Conservation (phyloP, 2,888 invertebrate genomes). For the Lasioglossum oenotherae region DNA sequence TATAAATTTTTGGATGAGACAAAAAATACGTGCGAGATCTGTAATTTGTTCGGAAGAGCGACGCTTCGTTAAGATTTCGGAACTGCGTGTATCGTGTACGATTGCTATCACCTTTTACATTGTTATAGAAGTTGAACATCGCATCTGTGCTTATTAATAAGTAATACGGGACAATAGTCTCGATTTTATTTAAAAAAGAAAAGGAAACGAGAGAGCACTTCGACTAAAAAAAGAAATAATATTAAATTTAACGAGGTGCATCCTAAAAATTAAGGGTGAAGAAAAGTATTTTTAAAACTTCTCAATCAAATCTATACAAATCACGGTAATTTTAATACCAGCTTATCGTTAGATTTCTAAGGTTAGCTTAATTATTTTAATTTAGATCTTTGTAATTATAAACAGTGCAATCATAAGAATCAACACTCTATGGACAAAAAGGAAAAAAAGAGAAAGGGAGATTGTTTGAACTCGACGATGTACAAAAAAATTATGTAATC, state of each 20-base stretch:
- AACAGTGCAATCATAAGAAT: constrained; percentile 82
- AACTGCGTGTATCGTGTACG: constrained; percentile 41
- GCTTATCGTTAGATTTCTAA: constrained; percentile 72
- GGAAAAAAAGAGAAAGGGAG: constrained; percentile 40
- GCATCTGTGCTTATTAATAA: constrained; percentile 67
- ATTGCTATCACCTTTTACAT: constrained; percentile 37
- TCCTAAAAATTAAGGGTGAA: constrained; percentile 65
- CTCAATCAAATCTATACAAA: constrained; percentile 72
- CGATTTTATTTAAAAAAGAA: constrained; percentile 38
- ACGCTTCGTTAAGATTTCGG: constrained; percentile 32
- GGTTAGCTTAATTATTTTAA: constrained; percentile 75
- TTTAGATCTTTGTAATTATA: constrained; percentile 80
- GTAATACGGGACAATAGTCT: constrained; percentile 44
- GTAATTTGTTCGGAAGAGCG: constrained; percentile 40
- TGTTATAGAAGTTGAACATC: constrained; percentile 47
- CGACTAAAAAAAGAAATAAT: constrained; percentile 32
- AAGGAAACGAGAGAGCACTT: constrained; percentile 41
- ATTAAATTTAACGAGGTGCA: constrained; percentile 44
- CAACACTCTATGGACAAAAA: constrained; percentile 63
- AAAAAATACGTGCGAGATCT: constrained; percentile 39
- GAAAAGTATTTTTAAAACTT: constrained; percentile 74
- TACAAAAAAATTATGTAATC: constrained; percentile 77
- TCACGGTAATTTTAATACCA: constrained; percentile 80
- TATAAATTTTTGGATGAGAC: constrained; percentile 47
- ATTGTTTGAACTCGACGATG: constrained; percentile 77